phyloP scores from a whole-genome alignment of 2,797 vertebrate species.

The Scleropages formosus region DNA sequence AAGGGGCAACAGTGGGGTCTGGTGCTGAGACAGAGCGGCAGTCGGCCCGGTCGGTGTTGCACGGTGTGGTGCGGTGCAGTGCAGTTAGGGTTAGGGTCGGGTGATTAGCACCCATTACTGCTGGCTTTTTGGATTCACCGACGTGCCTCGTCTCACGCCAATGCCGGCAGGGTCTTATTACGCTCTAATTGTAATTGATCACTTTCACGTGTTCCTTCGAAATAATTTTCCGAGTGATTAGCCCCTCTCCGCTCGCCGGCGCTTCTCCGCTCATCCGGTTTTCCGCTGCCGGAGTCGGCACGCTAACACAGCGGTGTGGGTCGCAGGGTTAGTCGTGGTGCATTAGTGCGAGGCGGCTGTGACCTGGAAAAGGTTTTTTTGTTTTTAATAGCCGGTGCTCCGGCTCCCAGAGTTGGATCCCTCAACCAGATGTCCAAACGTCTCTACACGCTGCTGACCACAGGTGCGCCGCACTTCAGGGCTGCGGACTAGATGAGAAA shows the following conservation, averaged over 20 bases:
- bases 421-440: too few relatives aligned
- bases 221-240: slow-evolving; percentile 21
- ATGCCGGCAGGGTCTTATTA: background rate
- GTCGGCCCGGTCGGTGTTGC: too few relatives aligned
- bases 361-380: slow-evolving; percentile 3
- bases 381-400: background rate
- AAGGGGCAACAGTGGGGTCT: too few relatives aligned
- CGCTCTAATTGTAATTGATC: slow-evolving; percentile 9
- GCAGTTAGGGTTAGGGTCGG: too few relatives aligned
- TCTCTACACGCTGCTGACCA: too few relatives aligned
- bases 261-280: slow-evolving; percentile 2
- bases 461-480: too few relatives aligned
- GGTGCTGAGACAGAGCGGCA: too few relatives aligned
- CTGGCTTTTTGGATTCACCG: background rate
- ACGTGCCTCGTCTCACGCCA: background rate
- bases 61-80: too few relatives aligned
- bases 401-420: too few relatives aligned
- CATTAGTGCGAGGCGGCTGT: background rate
- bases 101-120: slow-evolving; percentile 5
- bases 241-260: background rate
- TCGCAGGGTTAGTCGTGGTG: background rate
- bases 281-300: background rate
- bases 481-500: too few relatives aligned
- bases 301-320: background rate
- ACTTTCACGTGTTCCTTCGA: background rate